Evolutionary conservation across 2,797 vertebrate genomes (phyloP), one percentile per base, ranked within the genome.

Genomic region (Rhinoraja longicauda): DNA sequence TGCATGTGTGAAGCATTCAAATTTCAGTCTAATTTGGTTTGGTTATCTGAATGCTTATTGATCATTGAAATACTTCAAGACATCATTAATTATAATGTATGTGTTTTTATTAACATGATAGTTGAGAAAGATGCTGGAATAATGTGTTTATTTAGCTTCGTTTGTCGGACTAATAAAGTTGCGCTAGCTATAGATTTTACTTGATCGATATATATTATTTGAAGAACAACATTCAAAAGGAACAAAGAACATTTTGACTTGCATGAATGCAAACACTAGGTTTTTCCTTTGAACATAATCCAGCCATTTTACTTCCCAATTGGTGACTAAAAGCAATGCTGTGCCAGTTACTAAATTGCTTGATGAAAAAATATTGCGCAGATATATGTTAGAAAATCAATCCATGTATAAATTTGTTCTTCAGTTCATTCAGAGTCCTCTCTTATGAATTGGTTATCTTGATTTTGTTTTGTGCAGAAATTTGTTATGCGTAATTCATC

Each of bases 401-500:
- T 91, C 26, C 45, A 72, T 57, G 17, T 73, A 91, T 72, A 21
- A 19, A 72, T 53, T 75, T 21, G 4, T 73, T 91, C 39, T 75
- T 91, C 39, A 26, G n/a, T 24, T 57, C 36, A 3, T 88, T 88
- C 53, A 13, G 36, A 73, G 90, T 29, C 39, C 90, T 17, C 15
- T 45, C 45, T 45, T 75, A 26, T 92, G 90, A 92, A 92, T 75
- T 70, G 70, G 17, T 53, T 92, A 19, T 92, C 67, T 73, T 92
- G 67, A 53, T 92, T 92, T 92, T 92, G 70, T 92, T 75, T 92
- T 92, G 67, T 75, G 45, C 72, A 93, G 93, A 75, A 82, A 82
- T 32, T 77, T 93, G 39, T 21, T 93, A 39, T 93, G 93, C 97
- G 97, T 99, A 96, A 99, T 99, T 96, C 99, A 99, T 96, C 99